These are phyloP conservation scores for Pseudochaenichthys georgianus DNA, from an alignment of 2,797 vertebrate genomes.

Conservation along the genomic window DNA sequence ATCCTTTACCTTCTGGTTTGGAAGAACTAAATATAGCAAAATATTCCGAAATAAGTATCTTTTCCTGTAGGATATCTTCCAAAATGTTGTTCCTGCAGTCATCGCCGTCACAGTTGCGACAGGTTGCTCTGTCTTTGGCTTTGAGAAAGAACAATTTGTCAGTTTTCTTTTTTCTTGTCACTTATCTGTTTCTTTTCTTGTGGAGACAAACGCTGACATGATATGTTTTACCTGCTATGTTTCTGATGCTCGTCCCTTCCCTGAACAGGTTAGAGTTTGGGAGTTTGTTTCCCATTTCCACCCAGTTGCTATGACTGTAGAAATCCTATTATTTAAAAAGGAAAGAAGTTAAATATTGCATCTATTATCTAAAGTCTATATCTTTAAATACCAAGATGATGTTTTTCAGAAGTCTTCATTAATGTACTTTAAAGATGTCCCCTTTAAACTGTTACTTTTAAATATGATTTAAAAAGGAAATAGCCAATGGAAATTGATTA, in stretches of 20 bases:
- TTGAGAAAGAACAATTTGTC: background rate
- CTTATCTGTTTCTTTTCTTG: background rate
- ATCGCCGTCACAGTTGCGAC: slow-evolving; percentile 57
- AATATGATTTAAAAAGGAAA: background rate
- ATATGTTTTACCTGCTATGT: slow-evolving; percentile 67
- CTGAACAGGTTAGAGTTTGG: slow-evolving; percentile 70
- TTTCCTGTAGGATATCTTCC: slow-evolving; percentile 33
- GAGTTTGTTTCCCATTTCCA: slow-evolving; percentile 57
- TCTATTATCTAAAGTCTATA: too few relatives aligned
- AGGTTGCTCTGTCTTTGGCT: slow-evolving; percentile 60
- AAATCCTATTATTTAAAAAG: slow-evolving; percentile 66
- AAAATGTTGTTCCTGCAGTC: slow-evolving; percentile 72
- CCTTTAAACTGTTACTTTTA: too few relatives aligned
- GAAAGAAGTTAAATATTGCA: background rate
- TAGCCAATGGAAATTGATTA: background rate
- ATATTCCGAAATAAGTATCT: slow-evolving; percentile 69
- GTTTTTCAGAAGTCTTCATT: background rate
- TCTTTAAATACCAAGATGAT: too few relatives aligned
- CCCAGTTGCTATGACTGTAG: slow-evolving; percentile 83
- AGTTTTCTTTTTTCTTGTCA: background rate
- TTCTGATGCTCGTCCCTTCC: slow-evolving; percentile 47
- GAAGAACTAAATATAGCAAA: slow-evolving; percentile 3
- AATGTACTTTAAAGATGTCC: background rate
- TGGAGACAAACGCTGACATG: background rate
- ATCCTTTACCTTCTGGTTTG: slow-evolving; percentile 63